Base-by-base conservation (phyloP, 2,888 invertebrate genomes). In the Drosophila vallismaia region DNA sequence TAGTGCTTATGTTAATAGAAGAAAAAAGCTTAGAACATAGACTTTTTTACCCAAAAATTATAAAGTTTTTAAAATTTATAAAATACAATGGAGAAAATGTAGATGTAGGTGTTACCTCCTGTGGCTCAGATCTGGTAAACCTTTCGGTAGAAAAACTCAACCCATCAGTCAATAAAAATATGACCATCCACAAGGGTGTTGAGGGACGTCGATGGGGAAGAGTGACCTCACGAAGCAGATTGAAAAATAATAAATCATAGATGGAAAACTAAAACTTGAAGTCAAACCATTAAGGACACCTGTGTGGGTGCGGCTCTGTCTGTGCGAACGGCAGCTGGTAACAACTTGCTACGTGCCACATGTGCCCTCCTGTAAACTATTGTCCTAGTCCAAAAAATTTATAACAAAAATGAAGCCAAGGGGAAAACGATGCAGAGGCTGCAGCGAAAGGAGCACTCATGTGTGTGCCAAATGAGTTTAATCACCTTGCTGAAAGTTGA, bases 161-260 rank as follows among this genome's bases (percentile, higher is more conserved):
- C 80, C 82, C 81, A 86, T 82, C 82, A 82, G 86, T 86, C 84
- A 84, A 86, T 82, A 86, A 82, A 82, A 86, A 77, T 77, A 71
- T 77, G 86, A 74, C 84, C 83, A 74, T 79, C 70, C 75, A 60
- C 62, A 54, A 54, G 54, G n/a, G 48, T 53, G 48, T 63, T 45
- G 4, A 40, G 56, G 28, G 28, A 28, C 28, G 28, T 28, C 4
- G 28, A 28, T 28, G 28, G 4, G 58, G 63, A 46, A 38, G 52
- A 36, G 59, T 58, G 57, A 57, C 67, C 58, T 8, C 58, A 50
- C 50, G 36, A 68, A 79, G 73, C 75, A 79, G 80, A 82, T 86
- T 82, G 86, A 64, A 82, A 83, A 80, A 74, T 86, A 86, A 82
- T 82, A 82, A 82, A 82, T 82, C 82, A 82, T 80, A 71, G 50